phyloP scores from a whole-genome alignment of 1,140 invertebrate species.

The Solen grandis region DNA sequence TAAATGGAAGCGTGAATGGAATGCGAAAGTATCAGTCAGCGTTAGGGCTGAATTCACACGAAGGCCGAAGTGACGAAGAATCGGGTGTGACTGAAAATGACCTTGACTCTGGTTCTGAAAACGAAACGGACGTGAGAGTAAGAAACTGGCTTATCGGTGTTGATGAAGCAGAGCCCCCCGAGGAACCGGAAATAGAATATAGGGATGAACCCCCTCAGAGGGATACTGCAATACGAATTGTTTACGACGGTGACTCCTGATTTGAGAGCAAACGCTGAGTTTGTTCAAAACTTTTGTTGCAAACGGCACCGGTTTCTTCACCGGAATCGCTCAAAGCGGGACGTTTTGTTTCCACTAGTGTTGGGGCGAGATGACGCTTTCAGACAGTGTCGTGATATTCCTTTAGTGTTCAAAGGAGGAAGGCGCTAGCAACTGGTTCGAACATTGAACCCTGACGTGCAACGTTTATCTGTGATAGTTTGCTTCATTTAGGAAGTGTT shows the following conservation, averaged over 20 bases:
- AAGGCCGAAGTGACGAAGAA: conserved; percentile 25
- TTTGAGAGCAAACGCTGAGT: too few species aligned
- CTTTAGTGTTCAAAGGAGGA: too few species aligned
- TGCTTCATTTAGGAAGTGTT: too few species aligned
- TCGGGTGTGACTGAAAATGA: conserved; percentile 20
- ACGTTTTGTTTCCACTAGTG: too few species aligned
- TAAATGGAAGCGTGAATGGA: conserved; percentile 54
- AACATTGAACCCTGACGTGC: too few species aligned
- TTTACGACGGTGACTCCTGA: conserved; percentile 60
- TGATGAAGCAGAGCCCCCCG: conserved; percentile 58
- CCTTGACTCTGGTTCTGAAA: conserved; percentile 59
- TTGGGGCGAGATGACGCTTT: too few species aligned
- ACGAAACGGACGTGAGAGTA: conserved; percentile 61
- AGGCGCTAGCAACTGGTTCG: too few species aligned
- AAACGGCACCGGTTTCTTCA: too few species aligned
- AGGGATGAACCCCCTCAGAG: conserved; percentile 61
- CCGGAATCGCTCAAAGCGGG: too few species aligned
- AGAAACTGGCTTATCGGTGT: conserved; percentile 65
- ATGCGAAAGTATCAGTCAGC: conserved; percentile 62
- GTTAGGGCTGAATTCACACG: conserved; percentile 46
- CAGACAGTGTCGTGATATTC: too few species aligned
- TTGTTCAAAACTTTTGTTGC: too few species aligned
- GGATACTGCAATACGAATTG: conserved; percentile 64
- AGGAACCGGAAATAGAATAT: conserved; percentile 60
- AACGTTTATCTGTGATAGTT: too few species aligned